Conservation (phyloP, 2,888 invertebrate species). For the Mylabris sibirica region DNA sequence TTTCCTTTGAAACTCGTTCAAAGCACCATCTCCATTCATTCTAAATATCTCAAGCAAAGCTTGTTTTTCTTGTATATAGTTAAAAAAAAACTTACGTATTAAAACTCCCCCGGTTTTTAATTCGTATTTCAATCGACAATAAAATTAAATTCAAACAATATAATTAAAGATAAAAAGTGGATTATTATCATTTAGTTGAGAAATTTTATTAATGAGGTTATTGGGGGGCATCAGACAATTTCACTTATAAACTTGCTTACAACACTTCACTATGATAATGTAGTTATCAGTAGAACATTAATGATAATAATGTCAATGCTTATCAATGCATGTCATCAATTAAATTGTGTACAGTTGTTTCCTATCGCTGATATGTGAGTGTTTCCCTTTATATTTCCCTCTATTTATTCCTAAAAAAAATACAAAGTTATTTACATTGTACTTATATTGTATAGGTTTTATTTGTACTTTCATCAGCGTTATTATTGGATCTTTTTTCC, state of each 20-base stretch:
- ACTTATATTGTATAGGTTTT: not conserved
- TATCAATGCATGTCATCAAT: constrained; percentile 31
- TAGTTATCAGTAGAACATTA: constrained; percentile 25
- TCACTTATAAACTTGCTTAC: constrained; percentile 28
- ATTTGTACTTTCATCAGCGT: too few relatives aligned
- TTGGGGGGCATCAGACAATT: constrained; percentile 28
- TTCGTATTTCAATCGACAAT: too few relatives aligned
- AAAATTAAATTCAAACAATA: too few relatives aligned
- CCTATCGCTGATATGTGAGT: constrained; percentile 11
- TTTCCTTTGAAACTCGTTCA: constrained; percentile 9
- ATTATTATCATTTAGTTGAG: constrained; percentile 25
- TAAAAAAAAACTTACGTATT: not conserved
- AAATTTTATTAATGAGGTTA: constrained; percentile 32
- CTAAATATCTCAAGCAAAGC: not conserved
- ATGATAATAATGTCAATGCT: constrained; percentile 28
- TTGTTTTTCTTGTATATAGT: not conserved
- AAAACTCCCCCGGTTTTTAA: not conserved
- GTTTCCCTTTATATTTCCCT: constrained; percentile 11
- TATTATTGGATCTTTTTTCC: too few relatives aligned
- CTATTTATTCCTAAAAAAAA: not conserved
- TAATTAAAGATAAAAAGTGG: not conserved
- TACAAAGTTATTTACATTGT: not conserved
- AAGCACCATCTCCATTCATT: not conserved
- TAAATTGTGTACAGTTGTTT: constrained; percentile 19
- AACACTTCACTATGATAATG: constrained; percentile 30